phyloP scores from a whole-genome alignment of 1,140 invertebrate species.

The Aphelenchoides avenae region DNA sequence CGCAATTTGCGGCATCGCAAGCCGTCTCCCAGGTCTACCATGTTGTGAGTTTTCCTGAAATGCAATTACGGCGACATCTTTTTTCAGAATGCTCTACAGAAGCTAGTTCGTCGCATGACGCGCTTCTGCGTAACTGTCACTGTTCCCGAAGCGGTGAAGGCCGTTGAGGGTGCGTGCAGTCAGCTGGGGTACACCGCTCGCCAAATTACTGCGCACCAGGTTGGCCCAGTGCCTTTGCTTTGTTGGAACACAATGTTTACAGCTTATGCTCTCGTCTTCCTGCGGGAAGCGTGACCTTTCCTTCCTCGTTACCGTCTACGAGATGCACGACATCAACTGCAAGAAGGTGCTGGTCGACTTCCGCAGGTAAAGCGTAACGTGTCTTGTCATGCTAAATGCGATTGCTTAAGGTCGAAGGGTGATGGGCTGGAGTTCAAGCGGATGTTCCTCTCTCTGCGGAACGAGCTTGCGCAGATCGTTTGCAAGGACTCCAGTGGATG shows the following conservation, averaged over 20 bases:
- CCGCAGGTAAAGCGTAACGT: conserved; percentile 1
- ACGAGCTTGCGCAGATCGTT: background rate
- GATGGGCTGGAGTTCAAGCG: conserved; percentile 23
- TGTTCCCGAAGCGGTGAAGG: conserved; percentile 5
- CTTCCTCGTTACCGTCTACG: conserved; percentile 13
- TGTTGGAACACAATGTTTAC: background rate
- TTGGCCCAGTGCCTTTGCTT: background rate
- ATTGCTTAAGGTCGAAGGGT: conserved; percentile 14
- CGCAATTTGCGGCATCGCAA: too few relatives aligned
- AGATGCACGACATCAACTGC: conserved; percentile 1
- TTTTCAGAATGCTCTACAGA: conserved; percentile 26
- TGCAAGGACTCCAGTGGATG: conserved; percentile 4
- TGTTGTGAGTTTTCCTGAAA: conserved; percentile 1
- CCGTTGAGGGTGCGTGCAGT: conserved; percentile 17
- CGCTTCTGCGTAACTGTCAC: conserved; percentile 28
- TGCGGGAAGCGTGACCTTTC: background rate
- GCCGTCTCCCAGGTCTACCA: too few relatives aligned
- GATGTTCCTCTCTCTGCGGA: background rate
- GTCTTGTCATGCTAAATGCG: background rate
- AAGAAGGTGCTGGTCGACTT: conserved; percentile 7
- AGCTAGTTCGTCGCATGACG: conserved; percentile 31
- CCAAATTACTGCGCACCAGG: conserved; percentile 9
- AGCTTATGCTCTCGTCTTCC: background rate
- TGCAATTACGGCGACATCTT: background rate
- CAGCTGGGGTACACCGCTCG: conserved; percentile 3